Evolutionary conservation across 2,888 invertebrate genomes (phyloP), one percentile per base, ranked within the genome.

Genomic region (Cephus nigrinus): DNA sequence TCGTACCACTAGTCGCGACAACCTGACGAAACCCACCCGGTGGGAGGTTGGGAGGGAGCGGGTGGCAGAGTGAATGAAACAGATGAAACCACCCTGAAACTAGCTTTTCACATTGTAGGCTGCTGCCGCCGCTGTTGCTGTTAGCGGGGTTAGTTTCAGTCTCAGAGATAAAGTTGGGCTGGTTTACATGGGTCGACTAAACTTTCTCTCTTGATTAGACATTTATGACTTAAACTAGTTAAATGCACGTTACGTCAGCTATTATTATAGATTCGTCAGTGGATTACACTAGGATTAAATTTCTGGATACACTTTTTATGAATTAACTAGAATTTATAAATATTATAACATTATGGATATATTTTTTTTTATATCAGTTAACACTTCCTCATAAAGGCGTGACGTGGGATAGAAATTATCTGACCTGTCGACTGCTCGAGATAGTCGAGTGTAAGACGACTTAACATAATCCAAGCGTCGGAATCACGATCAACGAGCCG

Each of bases 51-150:
- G 77, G 71, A 35, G 35, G 68, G 74, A 76, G 75, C 31, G 77
- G 74, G 31, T 4, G n/a, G 69, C 31, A 12, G 69, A 69, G 69
- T 30, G 69, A n/a, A 32, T 32, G 69, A 69, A 69, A 69, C 69
- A 32, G 32, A 30, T 30, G 69, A 69, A 69, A 69, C 69, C n/a
- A 11, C 11, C 69, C 69, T 69, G 73, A 34, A 82, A 82, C 83
- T 85, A 84, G 78, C 81, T 82, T 81, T 75, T 82, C 81, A 11
- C 33, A 32, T 69, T 31, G 32, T 32, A 30, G 31, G 69, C 69
- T 30, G 32, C 11, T 30, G 69, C 15, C 1, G 40, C 30, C 1
- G 69, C 5, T 40, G 40, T 5, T 40, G 5, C 15, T 15, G 40
- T 15, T 36, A 15, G 12, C 15, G 40, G 15, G 15, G 40, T 40